Base-by-base conservation (phyloP, 2,797 vertebrate genomes). In the Bradypodion ventrale region DNA sequence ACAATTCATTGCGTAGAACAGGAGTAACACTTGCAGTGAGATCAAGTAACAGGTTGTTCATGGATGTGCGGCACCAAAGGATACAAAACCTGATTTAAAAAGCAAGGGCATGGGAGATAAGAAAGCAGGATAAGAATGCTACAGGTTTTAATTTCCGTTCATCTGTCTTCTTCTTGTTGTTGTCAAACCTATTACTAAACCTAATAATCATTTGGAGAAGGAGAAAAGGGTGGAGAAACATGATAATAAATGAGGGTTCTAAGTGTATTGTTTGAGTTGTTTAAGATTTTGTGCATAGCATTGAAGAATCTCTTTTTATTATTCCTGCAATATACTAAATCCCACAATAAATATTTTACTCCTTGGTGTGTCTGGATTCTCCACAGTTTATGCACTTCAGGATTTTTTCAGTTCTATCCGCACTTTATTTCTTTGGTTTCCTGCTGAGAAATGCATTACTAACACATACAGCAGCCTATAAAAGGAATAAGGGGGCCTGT, bases 131-230 rank as follows among this genome's bases (percentile, higher is more conserved):
- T 93, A 92, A 95, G 90, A 93, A 92, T 92, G 91, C 88, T 94
- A 93, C 92, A 92, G 93, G 52, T 77, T 94, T 91, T 92, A 93
- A 95, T 95, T 96, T 96, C 93, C 92, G 95, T 92, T 94, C 69
- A 85, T 75, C 13, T 70, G 63, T 90, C 89, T n/a, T 6, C 35
- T 78, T 72, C 32, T 27, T 3, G 37, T 79, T 74, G 84, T 88
- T 88, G 84, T 89, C 83, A 85, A 82, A 81, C 87, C 75, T 92
- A 62, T 75, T 90, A 69, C 86, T 92, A 92, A 90, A 93, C 88
- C 89, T 93, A 91, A 92, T 89, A 90, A 90, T 93, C 86, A 91
- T 90, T 75, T 90, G 88, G 90, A 92, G 68, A n/a, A 72, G 40
- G 52, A 21, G 19, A 21, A 74, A 29, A n/a, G 3, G 69, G 49